Evolutionary conservation across 2,797 vertebrate genomes (phyloP), one percentile per base, ranked within the genome.

Genomic region (Enteromius thamalakanensis): DNA sequence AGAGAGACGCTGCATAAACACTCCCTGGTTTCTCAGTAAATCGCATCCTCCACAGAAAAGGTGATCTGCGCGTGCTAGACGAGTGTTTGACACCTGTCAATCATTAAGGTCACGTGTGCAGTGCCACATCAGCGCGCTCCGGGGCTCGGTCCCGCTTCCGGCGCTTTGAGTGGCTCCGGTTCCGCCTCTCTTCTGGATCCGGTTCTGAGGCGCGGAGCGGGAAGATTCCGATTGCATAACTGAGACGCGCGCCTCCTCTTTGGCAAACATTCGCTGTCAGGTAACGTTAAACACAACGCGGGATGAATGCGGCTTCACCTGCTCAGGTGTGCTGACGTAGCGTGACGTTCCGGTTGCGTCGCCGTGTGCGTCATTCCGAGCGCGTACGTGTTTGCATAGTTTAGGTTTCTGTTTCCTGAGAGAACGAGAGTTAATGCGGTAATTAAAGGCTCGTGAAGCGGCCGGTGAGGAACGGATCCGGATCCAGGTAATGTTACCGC

Each of bases 261-360:
- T 92, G 87, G 93, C 93, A 92, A 95, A 95, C 91, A 94, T 76
- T 78, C n/a, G 15, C 70, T 85, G 80, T 85, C 87, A 79, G 87
- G 85, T 55, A 55, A 10, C 21, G 8, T 86, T 85, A 86, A 79
- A 86, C 82, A 64, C 83, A 85, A 88, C 74, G 75, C 51, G 21
- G 3, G 53, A 23, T 49, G 7, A 3, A 65, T 79, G 82, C 82
- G 85, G 88, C 89, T 90, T 92, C 90, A 90, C 60, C 60, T 64
- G 60, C 14, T 32, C 60, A 64, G 60, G 60, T 64, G 60, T 29
- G 12, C 12, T 62, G 60, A 62, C 23, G 58, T 12, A 12, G 26
- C 60, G 60, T 62, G 60, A 62, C 60, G 60, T 6, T 62, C n/a
- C 26, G 23, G 12, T 62, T 29, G 58, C 58, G 23, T 60, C 23